These are phyloP conservation scores for Agrotis exclamationis DNA, from an alignment of 2,888 invertebrate genomes.

Conservation along the genomic window DNA sequence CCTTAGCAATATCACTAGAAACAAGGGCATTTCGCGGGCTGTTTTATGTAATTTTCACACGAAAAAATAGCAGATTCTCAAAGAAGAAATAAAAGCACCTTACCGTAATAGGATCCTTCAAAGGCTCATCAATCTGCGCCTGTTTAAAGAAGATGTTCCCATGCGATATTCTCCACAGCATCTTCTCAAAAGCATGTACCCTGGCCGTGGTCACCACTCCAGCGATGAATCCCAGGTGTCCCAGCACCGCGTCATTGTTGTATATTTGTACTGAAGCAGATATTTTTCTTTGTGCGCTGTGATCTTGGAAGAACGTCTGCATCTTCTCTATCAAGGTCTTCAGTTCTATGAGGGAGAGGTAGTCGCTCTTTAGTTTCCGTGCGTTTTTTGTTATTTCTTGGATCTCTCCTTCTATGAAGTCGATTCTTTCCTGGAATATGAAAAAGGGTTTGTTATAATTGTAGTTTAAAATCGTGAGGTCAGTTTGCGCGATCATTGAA, in stretches of 20 bases:
- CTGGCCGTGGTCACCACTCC: slow-evolving; percentile 86
- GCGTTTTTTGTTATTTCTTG: slow-evolving; percentile 89
- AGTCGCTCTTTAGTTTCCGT: slow-evolving; percentile 85
- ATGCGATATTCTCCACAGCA: slow-evolving; percentile 89
- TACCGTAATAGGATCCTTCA: slow-evolving; percentile 87
- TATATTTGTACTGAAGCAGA: slow-evolving; percentile 86
- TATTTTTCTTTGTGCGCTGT: slow-evolving; percentile 91
- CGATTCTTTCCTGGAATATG: slow-evolving; percentile 85
- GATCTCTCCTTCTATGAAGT: slow-evolving; percentile 89
- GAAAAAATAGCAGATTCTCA: too few species aligned
- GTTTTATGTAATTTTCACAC: too few species aligned
- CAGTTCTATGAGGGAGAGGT: slow-evolving; percentile 84
- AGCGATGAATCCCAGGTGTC: slow-evolving; percentile 87
- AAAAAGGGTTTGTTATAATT: background rate
- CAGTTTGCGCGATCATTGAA: too few species aligned
- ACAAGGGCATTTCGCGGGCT: too few species aligned
- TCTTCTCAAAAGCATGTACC: slow-evolving; percentile 85
- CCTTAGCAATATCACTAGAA: too few species aligned
- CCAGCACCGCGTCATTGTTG: slow-evolving; percentile 85
- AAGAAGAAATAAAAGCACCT: slow-evolving; percentile 54
- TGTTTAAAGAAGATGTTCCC: slow-evolving; percentile 89
- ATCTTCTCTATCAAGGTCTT: slow-evolving; percentile 86
- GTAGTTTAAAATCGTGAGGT: too few species aligned
- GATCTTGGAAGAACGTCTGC: slow-evolving; percentile 90
- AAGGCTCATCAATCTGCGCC: slow-evolving; percentile 85